Evolutionary conservation across 2,113 vertebrate genomes (phyloP), one percentile per base, ranked within the genome.

Genomic region (Porphyrio hochstetteri): DNA sequence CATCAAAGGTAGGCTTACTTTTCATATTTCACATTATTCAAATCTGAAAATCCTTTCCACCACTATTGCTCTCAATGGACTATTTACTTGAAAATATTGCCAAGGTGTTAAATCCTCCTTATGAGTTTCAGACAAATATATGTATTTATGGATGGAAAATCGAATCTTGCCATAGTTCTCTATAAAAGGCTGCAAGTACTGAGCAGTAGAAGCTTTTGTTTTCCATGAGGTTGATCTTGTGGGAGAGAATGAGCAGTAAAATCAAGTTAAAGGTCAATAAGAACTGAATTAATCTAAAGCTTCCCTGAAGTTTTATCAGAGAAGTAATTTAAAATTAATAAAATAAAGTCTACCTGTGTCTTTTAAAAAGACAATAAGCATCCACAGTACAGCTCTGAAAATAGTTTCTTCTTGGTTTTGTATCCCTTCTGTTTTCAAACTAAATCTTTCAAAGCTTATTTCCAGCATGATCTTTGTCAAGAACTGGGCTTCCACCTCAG

Each of bases 31-130:
- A 10, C 16, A 59, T 75, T 84, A 84, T 71, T 65, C 64, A 92
- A 35, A 79, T 60, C 36, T 60, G 75, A n/a, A 79, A 92, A 60
- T 68, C 65, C 35, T 75, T 70, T 40, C 35, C 42, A 42, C 38
- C 8, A 10, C 31, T 40, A 42, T 10, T 85, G 65, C 57, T 80
- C 82, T 68, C 82, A 21, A 72, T 92, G 71, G 71, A 68, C 53
- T 88, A 48, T 92, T 90, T 92, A 69, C 68, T 33, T 68, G 46
- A 72, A 88, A 86, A 33, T 72, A 79, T 46, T 85, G 72, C 53
- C 72, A 82, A 68, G 53, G 25, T 92, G 38, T 60, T 90, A 86
- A 59, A 92, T 88, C 20, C 40, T 90, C 38, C 40, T 90, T 60
- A 64, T n/a, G 61, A 68, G 17, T 70, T 94, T 82, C 1, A 89